Evolutionary conservation across 2,888 invertebrate genomes (phyloP).

Genomic region (Bhutanitis thaidina): DNA sequence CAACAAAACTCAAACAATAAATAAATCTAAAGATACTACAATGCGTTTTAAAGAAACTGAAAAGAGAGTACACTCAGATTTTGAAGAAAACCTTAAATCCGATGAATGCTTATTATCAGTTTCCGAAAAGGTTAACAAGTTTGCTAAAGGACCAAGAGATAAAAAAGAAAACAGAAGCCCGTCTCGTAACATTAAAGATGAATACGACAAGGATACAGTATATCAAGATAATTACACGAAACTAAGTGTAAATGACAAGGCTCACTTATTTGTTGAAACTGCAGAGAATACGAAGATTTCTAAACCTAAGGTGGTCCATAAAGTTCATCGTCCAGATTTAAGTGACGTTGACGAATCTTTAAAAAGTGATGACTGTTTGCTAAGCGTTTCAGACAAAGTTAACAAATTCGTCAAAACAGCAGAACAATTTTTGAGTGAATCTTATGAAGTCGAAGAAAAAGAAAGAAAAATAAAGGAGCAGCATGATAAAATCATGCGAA

Average conservation of each 20-base stretch:
- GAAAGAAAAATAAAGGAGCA: constrained; percentile 63
- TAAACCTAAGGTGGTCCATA: constrained; percentile 54
- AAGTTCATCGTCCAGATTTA: constrained; percentile 72
- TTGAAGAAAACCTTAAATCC: constrained; percentile 68
- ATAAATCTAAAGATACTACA: constrained; percentile 47
- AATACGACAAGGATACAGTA: constrained; percentile 77
- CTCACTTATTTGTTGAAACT: constrained; percentile 81
- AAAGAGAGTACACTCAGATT: constrained; percentile 68
- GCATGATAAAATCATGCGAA: constrained; percentile 66
- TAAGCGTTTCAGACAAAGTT: constrained; percentile 83
- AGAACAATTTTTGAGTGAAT: constrained; percentile 70
- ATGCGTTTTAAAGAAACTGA: constrained; percentile 52
- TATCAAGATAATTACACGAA: constrained; percentile 72
- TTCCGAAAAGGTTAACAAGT: constrained; percentile 84
- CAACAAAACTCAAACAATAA: constrained; percentile 54
- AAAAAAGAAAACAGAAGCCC: constrained; percentile 59
- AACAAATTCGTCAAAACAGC: constrained; percentile 82
- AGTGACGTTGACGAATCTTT: constrained; percentile 79
- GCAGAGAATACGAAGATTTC: constrained; percentile 77
- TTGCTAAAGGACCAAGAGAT: constrained; percentile 71
- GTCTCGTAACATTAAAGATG: constrained; percentile 60
- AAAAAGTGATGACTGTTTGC: constrained; percentile 79
- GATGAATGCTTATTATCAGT: constrained; percentile 84
- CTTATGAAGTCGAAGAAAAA: constrained; percentile 52
- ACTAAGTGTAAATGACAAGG: constrained; percentile 83